Evolutionary conservation across 2,797 vertebrate genomes (phyloP), one percentile per base, ranked within the genome.

Genomic region (Bufotes viridis): DNA sequence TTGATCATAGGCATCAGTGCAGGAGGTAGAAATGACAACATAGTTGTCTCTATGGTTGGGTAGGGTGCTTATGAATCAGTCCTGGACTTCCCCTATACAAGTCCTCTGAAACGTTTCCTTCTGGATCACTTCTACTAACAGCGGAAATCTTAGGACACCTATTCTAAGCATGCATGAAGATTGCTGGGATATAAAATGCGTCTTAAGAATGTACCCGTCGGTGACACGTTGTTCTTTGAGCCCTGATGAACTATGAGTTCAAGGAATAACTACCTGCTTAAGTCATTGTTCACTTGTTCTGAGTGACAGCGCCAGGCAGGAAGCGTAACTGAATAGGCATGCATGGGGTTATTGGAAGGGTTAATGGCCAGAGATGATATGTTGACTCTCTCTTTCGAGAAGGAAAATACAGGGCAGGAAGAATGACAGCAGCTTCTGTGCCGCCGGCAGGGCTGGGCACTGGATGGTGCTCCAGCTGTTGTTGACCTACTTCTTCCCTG

Each of bases 401-500:
- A 83, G 70, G n/a, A 83, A 83, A 83, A 83, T 82, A 82, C 81
- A 72, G 15, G 49, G 26, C 51, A 83, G 65, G 2, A 70, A 83
- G 81, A 83, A 74, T 60, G 69, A 84, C 82, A 84, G 82, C 82
- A 42, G 82, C 69, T 60, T 17, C 69, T 84, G 82, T 75, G 82
- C 82, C 82, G 17, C 9, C 26, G 67, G 82, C 82, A 58, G 53
- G 18, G 82, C 69, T 49, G 82, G 82, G 67, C 53, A 75, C 26
- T 11, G 26, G n/a, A 74, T 72, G 67, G 51, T 58, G 13, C 12
- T 74, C 82, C 82, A 74, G 82, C 82, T 84, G 82, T 74, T 69
- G 67, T 69, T 84, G 82, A 84, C 82, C 82, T 84, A 74, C 82
- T 74, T 84, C 67, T 84, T 84, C 82, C 55, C 17, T 74, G 12